These are phyloP conservation scores for Eilema sororculum DNA, from an alignment of 2,888 invertebrate species.

Conservation along the genomic window DNA sequence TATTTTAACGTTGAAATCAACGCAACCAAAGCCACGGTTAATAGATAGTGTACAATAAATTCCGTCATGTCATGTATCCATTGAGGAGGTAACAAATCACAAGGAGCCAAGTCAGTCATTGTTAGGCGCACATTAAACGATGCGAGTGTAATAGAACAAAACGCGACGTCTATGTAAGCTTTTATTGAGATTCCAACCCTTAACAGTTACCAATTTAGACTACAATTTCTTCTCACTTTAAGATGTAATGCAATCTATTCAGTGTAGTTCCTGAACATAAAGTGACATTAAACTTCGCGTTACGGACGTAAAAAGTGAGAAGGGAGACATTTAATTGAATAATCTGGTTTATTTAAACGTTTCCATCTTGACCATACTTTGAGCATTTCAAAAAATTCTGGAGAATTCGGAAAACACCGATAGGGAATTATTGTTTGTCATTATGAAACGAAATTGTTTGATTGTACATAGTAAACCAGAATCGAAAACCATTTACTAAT, in stretches of 20 bases:
- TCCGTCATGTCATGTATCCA: constrained; percentile 40
- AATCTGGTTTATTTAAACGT: constrained; percentile 23
- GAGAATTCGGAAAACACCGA: background rate
- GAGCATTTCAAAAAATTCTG: background rate
- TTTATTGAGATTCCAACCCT: constrained; percentile 53
- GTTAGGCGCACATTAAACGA: constrained; percentile 70
- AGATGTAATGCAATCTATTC: constrained; percentile 46
- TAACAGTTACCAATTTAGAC: constrained; percentile 45
- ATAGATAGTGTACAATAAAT: background rate
- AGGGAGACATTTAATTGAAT: constrained; percentile 45
- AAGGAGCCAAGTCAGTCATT: constrained; percentile 61
- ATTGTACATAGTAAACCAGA: background rate
- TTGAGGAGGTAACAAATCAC: constrained; percentile 59
- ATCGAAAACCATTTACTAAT: too few relatives aligned
- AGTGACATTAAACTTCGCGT: constrained; percentile 49
- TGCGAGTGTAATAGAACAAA: constrained; percentile 68
- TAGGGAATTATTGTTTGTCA: too few relatives aligned
- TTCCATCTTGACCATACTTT: background rate
- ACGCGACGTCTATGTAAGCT: constrained; percentile 46
- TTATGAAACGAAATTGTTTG: background rate
- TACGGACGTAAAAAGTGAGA: constrained; percentile 34
- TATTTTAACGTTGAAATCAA: background rate
- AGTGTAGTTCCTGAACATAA: constrained; percentile 35
- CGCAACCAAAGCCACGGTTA: background rate
- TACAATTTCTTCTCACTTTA: constrained; percentile 43